phyloP scores from a whole-genome alignment of 2,113 vertebrate species.

The Aptenodytes forsteri region DNA sequence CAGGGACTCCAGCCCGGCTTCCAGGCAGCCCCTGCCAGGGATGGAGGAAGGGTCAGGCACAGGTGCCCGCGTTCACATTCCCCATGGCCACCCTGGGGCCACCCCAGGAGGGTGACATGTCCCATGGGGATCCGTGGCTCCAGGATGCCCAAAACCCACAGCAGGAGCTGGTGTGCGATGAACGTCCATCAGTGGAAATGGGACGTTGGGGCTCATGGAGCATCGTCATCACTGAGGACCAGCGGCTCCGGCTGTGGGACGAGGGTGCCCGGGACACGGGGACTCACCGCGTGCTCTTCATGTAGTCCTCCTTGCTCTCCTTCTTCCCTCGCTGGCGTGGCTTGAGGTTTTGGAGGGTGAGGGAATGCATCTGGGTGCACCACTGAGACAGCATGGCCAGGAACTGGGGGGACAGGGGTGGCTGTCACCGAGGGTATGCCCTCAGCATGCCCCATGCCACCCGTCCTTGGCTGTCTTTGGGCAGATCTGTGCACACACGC shows the following conservation, averaged over 20 bases:
- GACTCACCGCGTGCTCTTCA: slow-evolving; percentile 94
- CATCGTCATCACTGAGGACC: background rate
- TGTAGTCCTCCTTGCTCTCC: slow-evolving; percentile 97
- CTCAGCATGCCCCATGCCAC: accelerated
- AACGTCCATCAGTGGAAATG: accelerated
- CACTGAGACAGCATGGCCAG: slow-evolving; percentile 94
- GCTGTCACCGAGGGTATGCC: accelerated
- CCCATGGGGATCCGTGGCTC: accelerated
- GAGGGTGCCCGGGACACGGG: accelerated
- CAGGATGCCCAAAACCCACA: background rate
- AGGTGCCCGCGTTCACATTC: accelerated
- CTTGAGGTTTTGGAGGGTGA: slow-evolving; percentile 98
- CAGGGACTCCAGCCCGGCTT: slow-evolving; percentile 93
- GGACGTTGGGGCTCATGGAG: accelerated
- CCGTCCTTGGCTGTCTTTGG: background rate
- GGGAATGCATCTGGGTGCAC: slow-evolving; percentile 98
- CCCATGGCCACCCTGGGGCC: accelerated
- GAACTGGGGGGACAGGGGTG: slow-evolving; percentile 77
- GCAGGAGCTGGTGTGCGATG: accelerated
- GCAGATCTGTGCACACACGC: background rate
- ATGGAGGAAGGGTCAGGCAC: background rate
- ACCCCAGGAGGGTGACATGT: background rate
- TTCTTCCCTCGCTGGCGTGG: slow-evolving; percentile 95
- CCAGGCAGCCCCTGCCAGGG: slow-evolving; percentile 87
- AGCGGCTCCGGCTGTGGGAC: accelerated